A percentile compares a stretch with the other conserved stretches of the same genome.
phyloP scores from a whole-genome alignment of 1,140 invertebrate species.

The Magallana ariakensis region DNA sequence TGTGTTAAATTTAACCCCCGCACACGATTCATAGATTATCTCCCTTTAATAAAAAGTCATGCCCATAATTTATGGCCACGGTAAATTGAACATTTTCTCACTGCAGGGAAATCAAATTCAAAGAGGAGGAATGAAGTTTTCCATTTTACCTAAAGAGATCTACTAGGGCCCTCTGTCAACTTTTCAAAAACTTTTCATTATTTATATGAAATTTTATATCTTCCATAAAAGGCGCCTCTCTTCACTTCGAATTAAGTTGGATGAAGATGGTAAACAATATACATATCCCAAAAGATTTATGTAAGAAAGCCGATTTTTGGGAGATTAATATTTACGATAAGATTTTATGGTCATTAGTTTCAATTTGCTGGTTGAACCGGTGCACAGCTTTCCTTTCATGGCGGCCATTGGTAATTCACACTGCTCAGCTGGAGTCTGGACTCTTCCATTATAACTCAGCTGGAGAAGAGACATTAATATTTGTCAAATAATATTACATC shows the following conservation, averaged over 20 bases:
- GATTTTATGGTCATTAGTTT: constrained; percentile 31
- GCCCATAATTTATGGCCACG: constrained; percentile 24
- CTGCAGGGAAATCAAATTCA: constrained; percentile 35
- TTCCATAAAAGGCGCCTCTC: constrained; percentile 26
- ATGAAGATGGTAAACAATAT: constrained; percentile 21
- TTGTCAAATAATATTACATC: constrained; percentile 14
- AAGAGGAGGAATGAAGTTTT: constrained; percentile 19
- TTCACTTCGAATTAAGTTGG: constrained; percentile 18
- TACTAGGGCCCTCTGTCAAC: constrained; percentile 9
- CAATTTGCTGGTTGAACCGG: not conserved
- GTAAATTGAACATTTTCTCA: constrained; percentile 37
- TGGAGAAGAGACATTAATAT: not conserved
- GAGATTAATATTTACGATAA: constrained; percentile 22
- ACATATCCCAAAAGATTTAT: not conserved
- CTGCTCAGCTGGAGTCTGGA: not conserved
- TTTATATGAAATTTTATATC: constrained; percentile 28
- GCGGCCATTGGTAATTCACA: not conserved
- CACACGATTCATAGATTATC: constrained; percentile 34
- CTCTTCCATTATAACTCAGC: not conserved
- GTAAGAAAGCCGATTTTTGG: constrained; percentile 17
- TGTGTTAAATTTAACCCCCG: constrained; percentile 28
- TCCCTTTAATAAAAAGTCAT: constrained; percentile 37
- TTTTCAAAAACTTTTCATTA: constrained; percentile 1
- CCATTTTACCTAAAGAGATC: constrained; percentile 5
- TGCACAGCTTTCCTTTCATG: not conserved